Evolutionary conservation across 2,888 invertebrate species (phyloP), one percentile per base, ranked within the genome.

Genomic region (Corbicula japonica): DNA sequence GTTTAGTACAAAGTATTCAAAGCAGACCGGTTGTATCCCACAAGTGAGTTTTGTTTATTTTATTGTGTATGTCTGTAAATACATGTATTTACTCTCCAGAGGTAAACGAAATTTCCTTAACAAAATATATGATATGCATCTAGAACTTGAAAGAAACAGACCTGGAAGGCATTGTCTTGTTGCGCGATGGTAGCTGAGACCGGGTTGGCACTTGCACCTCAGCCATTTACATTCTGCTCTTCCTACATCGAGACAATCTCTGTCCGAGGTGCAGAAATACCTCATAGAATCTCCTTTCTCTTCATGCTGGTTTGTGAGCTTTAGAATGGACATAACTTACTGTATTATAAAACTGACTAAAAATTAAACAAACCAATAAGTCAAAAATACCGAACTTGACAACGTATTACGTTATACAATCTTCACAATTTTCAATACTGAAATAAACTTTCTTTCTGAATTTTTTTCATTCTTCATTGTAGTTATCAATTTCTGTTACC

Each of bases 201-300:
- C 50, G 28, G 50, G 50, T 23, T 50, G 23, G n/a, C 50, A 50
- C 28, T 50, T 50, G 28, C 50, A 54, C 30, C 4, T 54, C 54
- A 54, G 3, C 30, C 54, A 30, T 54, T 54, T 54, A 30, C 54
- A 54, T 54, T 54, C 54, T 30, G 54, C 5, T 21, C 32, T n/a
- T n/a, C 18, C 28, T 32, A 54, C 54, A 15, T 54, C 54, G 32
- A 28, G 28, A 15, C 54, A 54, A 28, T 18, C 32, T 10, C 1
- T 15, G 30, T 54, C 30, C 32, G 54, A 28, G 3, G 28, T 54
- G 32, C 54, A 54, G 32, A 30, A 54, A 5, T 54, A 32, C 26
- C 30, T 54, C 54, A 54, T 54, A 2, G 54, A 54, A 23, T n/a
- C 32, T 6, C 1, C 3, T 46, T 46, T 15, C 4, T 4, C 18